Conservation (phyloP, 2,888 invertebrate species). For the Chaitophorus viminalis region DNA sequence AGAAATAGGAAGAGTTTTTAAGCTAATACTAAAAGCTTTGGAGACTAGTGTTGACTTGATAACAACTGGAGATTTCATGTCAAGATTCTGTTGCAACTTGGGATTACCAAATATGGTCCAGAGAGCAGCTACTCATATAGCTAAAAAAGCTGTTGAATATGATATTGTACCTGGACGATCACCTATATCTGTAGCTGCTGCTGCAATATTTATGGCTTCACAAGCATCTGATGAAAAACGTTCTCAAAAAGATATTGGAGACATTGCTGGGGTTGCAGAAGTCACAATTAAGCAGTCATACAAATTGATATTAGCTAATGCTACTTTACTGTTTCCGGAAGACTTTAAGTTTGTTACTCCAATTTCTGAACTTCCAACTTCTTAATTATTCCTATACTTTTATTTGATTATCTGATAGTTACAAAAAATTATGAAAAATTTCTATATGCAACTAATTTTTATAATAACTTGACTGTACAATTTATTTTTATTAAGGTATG, state of each 20-base stretch:
- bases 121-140: conserved; percentile 95
- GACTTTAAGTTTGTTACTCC: conserved; percentile 96
- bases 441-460: background rate
- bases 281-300: conserved; percentile 97
- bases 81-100: conserved; percentile 95
- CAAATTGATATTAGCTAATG: conserved; percentile 95
- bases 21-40: conserved; percentile 92
- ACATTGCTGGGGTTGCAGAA: conserved; percentile 97
- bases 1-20: conserved; percentile 98
- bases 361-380: conserved; percentile 87
- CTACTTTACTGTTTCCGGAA: conserved; percentile 90
- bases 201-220: conserved; percentile 99
- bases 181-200: conserved; percentile 98
- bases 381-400: conserved; percentile 45
- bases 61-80: conserved; percentile 99
- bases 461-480: conserved; percentile 27
- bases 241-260: conserved; percentile 97
- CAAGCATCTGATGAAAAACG: conserved; percentile 93
- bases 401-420: background rate
- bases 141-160: conserved; percentile 93
- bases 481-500: conserved; percentile 30
- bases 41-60: conserved; percentile 98
- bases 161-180: conserved; percentile 98
- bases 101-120: conserved; percentile 89
- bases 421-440: background rate